phyloP scores from a whole-genome alignment of 2,113 vertebrate species.

The Macrotis lagotis region DNA sequence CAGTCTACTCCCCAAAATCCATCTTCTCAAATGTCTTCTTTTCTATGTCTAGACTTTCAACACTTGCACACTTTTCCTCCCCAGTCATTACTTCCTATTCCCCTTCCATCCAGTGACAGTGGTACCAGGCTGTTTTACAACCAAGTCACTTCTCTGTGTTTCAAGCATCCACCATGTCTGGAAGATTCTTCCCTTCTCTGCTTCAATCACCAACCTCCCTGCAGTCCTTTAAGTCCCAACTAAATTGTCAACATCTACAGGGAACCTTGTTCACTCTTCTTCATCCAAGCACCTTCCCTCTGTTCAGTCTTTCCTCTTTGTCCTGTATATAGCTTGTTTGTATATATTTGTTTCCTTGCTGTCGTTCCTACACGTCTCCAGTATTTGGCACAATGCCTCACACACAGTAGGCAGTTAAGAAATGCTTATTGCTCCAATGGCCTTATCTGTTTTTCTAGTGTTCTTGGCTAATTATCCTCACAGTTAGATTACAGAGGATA shows the following conservation, averaged over 20 bases:
- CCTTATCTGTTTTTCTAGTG: not conserved
- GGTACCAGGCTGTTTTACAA: no score
- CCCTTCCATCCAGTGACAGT: not conserved
- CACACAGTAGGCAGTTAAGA: not conserved
- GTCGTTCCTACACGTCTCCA: not conserved
- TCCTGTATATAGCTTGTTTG: not conserved
- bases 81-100: not conserved
- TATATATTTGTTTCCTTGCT: not conserved
- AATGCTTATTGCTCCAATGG: not conserved
- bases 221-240: not conserved
- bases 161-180: not conserved
- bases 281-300: not conserved
- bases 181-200: not conserved
- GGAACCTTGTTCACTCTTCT: not conserved
- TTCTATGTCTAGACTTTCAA: not conserved
- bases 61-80: not conserved
- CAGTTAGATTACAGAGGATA: not conserved
- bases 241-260: not conserved
- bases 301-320: not conserved
- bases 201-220: not conserved
- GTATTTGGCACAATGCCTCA: not conserved
- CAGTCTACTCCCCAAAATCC: not conserved
- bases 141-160: not conserved
- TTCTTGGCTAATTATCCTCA: not conserved
- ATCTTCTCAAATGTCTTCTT: not conserved